A percentile compares a stretch with the other conserved stretches of the same genome.
phyloP scores from a whole-genome alignment of 2,888 invertebrate genomes.

The Trilocha varians region DNA sequence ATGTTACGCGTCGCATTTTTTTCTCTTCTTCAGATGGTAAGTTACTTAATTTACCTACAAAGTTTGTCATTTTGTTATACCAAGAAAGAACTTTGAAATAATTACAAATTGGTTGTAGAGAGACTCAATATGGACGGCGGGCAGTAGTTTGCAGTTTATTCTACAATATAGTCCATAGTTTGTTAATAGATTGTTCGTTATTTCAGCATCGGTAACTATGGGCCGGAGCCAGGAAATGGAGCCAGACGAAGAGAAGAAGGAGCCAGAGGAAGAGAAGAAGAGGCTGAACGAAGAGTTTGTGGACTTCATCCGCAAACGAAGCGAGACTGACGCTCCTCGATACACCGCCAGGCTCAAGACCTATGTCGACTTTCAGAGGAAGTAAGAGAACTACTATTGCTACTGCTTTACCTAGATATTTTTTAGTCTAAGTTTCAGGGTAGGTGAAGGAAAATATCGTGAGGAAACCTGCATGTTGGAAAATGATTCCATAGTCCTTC shows the following conservation, averaged over 20 bases:
- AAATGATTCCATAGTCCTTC: too few species aligned
- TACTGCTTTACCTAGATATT: too few species aligned
- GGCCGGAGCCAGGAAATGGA: constrained; percentile 29
- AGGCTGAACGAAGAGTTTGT: constrained; percentile 43
- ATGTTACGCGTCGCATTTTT: too few species aligned
- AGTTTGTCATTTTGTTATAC: background rate
- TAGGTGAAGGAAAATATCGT: too few species aligned
- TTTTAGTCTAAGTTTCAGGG: too few species aligned
- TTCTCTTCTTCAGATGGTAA: too few species aligned
- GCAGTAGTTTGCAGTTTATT: too few species aligned
- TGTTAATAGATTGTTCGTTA: background rate
- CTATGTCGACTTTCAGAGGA: constrained; percentile 34
- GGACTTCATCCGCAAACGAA: constrained; percentile 39
- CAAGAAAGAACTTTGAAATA: too few species aligned
- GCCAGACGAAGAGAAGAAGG: constrained; percentile 29
- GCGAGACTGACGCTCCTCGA: constrained; percentile 35
- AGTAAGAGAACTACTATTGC: constrained; percentile 29
- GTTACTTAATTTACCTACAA: background rate
- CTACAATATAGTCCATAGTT: too few species aligned
- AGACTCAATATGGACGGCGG: too few species aligned
- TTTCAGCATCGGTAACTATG: constrained; percentile 5
- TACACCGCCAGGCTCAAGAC: constrained; percentile 38
- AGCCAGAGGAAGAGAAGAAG: constrained; percentile 33
- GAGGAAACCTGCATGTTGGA: too few species aligned
- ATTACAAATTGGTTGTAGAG: too few species aligned